Evolutionary conservation across 2,888 invertebrate genomes (phyloP), one percentile per base, ranked within the genome.

Genomic region (Acanthoscelides obtectus): DNA sequence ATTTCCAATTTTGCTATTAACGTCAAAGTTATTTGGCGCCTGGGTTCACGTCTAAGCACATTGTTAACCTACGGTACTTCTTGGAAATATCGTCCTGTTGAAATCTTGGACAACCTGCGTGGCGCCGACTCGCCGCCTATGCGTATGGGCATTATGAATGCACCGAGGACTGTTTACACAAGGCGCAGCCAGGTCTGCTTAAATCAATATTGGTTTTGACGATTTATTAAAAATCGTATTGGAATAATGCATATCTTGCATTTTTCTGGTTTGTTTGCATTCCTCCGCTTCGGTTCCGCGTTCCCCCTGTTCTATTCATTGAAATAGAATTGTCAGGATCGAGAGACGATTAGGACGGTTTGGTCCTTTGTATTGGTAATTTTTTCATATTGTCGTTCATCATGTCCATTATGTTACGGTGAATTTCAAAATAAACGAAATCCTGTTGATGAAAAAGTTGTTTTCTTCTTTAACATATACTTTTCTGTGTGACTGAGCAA

Each of bases 201-300:
- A 68, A 70, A 72, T 68, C 68, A 72, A 72, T 72, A 72, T 72
- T 72, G 70, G 70, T 70, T 68, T 69, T 72, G 64, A 65, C 25
- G 66, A 72, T 70, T 72, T 70, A 72, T 70, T 72, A 72, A 68
- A 68, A 64, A 71, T 64, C 67, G 45, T 70, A 69, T 69, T 69
- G 69, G 65, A 69, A 69, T 65, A 69, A 69, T 69, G 65, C 69
- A 69, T 69, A 64, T 65, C 69, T 45, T 45, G 45, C 45, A 45
- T 45, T 45, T 45, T 45, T 45, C 45, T 45, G 45, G 45, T 45
- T 45, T 45, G 45, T 45, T 45, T 45, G 45, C 45, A 45, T 45
- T 45, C 45, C 45, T 45, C 45, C 45, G 45, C 45, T 45, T 45
- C 45, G 12, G 45, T 45, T 45, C 45, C 45, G 45, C 45, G 12